Evolutionary conservation across 53 echinoderm and acorn worm species (phyloP).

Genomic region (Apostichopus leukothele): DNA sequence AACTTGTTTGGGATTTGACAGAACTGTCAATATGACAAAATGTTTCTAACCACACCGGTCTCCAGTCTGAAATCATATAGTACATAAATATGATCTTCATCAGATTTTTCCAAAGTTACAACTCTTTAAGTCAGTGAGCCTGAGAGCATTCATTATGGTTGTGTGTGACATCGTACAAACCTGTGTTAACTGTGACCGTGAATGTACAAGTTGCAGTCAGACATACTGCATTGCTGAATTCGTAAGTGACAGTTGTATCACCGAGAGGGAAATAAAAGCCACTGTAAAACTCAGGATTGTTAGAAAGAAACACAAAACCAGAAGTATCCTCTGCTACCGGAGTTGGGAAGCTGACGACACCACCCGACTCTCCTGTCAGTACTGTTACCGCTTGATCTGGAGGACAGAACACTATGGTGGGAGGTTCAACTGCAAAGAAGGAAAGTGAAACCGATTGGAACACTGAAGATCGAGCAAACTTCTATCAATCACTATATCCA

Average conservation of each 20-base stretch:
- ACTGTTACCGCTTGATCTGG: constrained; percentile 9
- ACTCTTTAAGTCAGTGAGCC: too few relatives aligned
- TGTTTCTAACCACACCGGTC: too few relatives aligned
- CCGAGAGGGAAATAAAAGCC: constrained; percentile 41
- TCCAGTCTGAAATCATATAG: too few relatives aligned
- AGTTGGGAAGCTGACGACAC: neutral
- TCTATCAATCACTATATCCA: too few relatives aligned
- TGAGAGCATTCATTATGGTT: too few relatives aligned
- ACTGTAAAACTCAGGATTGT: constrained; percentile 8
- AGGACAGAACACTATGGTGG: constrained; percentile 2
- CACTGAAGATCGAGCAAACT: too few relatives aligned
- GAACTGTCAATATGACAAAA: too few relatives aligned
- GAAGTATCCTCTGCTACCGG: constrained; percentile 20
- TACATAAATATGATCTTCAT: too few relatives aligned
- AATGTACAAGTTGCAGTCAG: constrained; percentile 17
- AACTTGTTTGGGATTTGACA: too few relatives aligned
- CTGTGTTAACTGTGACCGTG: constrained; percentile 28
- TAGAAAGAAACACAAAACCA: neutral
- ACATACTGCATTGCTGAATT: constrained; percentile 6
- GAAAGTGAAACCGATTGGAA: too few relatives aligned
- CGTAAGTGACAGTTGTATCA: constrained; percentile 7
- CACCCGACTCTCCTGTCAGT: constrained; percentile 12
- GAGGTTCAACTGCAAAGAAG: neutral
- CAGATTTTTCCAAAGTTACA: too few relatives aligned
- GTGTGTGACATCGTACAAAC: neutral